phyloP scores from a whole-genome alignment of 2,888 invertebrate species.

The Nineta flava region DNA sequence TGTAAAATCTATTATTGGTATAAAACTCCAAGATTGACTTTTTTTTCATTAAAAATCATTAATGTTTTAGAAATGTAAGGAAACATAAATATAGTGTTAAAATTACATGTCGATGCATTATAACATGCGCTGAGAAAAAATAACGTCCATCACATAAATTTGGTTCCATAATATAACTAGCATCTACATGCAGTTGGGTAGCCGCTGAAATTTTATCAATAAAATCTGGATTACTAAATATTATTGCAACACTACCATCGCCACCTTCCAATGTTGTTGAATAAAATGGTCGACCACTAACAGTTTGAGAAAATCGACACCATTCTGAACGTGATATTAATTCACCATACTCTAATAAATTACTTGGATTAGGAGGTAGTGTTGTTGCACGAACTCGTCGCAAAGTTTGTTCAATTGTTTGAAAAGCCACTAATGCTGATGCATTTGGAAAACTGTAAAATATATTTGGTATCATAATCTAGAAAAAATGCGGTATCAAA shows the following conservation, averaged over 20 bases:
- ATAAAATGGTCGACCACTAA: slow-evolving; percentile 7
- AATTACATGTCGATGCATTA: slow-evolving; percentile 5
- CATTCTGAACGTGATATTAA: slow-evolving; percentile 5
- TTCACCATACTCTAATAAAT: slow-evolving; percentile 6
- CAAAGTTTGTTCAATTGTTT: slow-evolving; percentile 6
- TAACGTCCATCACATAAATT: slow-evolving; percentile 3
- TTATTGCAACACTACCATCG: slow-evolving; percentile 6
- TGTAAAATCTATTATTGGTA: no score
- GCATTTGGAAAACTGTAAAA: slow-evolving; percentile 6
- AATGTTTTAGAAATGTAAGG: no score
- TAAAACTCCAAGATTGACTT: no score
- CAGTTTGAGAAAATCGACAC: slow-evolving; percentile 7
- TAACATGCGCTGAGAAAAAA: slow-evolving; percentile 6
- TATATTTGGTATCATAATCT: background rate
- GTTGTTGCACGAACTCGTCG: slow-evolving; percentile 6
- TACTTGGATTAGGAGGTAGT: slow-evolving; percentile 2
- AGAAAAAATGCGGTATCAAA: background rate
- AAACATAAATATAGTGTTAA: no score
- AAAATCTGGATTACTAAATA: slow-evolving; percentile 7
- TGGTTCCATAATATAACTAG: slow-evolving; percentile 7
- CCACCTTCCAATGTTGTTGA: slow-evolving; percentile 4
- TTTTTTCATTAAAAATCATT: no score
- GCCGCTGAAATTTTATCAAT: slow-evolving; percentile 5
- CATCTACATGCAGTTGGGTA: slow-evolving; percentile 5
- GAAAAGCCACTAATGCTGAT: slow-evolving; percentile 6